Evolutionary conservation across 92 coral and sea anemone genomes (phyloP), one percentile per base, ranked within the genome.

Genomic region (Actinernus sp.): DNA sequence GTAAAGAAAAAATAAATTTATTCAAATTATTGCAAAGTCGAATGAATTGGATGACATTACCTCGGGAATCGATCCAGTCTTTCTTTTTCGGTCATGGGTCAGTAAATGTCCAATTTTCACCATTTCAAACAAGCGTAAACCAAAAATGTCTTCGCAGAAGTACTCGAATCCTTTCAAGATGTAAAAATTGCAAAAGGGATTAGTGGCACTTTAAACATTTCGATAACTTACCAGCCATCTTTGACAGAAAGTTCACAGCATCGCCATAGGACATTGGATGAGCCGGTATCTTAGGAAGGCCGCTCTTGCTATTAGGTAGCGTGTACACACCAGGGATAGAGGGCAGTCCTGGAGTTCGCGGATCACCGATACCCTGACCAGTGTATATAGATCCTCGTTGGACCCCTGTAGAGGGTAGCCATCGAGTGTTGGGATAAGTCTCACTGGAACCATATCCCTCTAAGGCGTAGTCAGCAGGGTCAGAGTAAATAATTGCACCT

Each of bases 261-360:
- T 93, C 97, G 19, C 91, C 92, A 76, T 93, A 93, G 3, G 91
- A 81, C 58, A 93, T 78, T 22, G 96, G 94, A 29, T 93, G 98
- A 6, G 97, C 98, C 26, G 98, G 98, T 56, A 93, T 90, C 7
- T 60, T 82, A 9, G 98, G 98, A n/a, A 93, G 75, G 17, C 29
- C 63, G 54, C 86, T 88, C 1, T 86, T 79, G 29, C 65, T 75
- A 25, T 21, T 22, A 11, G 76, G 31, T 10, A 62, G 53, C 31
- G 93, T 77, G 66, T 74, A 90, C 79, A 90, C 76, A 27, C 97
- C 98, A 32, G 82, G 74, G 16, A 81, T 49, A 28, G 98, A 72
- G 17, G 97, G 97, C 6, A 78, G 55, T 3, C 92, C 98, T 2
- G 96, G 97, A 24, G 98, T 93, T 45, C 85, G 90, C 14, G 98